phyloP scores from a whole-genome alignment of 2,113 vertebrate species.

The Anguilla japonica region DNA sequence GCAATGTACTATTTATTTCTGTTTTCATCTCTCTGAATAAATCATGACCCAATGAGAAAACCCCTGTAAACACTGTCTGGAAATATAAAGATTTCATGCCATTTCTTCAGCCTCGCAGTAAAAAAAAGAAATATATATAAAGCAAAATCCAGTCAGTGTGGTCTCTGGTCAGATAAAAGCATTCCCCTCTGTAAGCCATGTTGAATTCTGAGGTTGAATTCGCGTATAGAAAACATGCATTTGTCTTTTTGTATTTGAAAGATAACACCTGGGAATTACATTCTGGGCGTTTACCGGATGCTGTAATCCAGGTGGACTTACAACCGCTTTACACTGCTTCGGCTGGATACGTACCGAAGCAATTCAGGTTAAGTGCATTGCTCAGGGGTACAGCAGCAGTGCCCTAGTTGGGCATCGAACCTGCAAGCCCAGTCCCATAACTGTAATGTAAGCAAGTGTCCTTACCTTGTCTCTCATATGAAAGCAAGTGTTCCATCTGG shows the following conservation, averaged over 20 bases:
- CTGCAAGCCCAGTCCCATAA: too few relatives aligned
- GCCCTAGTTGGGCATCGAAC: too few relatives aligned
- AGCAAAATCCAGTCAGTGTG: slow-evolving; percentile 12
- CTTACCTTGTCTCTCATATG: too few relatives aligned
- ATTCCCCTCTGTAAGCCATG: slow-evolving; percentile 13
- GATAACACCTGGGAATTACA: not conserved
- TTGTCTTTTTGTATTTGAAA: not conserved
- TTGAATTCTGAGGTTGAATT: slow-evolving; percentile 11
- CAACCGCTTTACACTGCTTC: too few relatives aligned
- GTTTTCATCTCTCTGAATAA: slow-evolving; percentile 32
- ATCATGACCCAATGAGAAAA: slow-evolving; percentile 17
- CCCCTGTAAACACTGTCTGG: not conserved
- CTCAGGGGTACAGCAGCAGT: too few relatives aligned
- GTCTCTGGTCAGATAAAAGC: slow-evolving; percentile 18
- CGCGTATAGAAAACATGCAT: not conserved
- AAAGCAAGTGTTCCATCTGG: too few relatives aligned
- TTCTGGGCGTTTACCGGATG: too few relatives aligned
- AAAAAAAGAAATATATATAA: not conserved
- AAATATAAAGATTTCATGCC: slow-evolving; percentile 21
- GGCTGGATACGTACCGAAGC: too few relatives aligned
- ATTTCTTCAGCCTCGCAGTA: slow-evolving; percentile 10
- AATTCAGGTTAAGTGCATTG: too few relatives aligned
- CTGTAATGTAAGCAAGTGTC: too few relatives aligned
- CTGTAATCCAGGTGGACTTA: too few relatives aligned
- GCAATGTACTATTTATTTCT: slow-evolving; percentile 26